Base-by-base conservation (phyloP, 2,888 invertebrate species). In the Sesamia inferens region DNA sequence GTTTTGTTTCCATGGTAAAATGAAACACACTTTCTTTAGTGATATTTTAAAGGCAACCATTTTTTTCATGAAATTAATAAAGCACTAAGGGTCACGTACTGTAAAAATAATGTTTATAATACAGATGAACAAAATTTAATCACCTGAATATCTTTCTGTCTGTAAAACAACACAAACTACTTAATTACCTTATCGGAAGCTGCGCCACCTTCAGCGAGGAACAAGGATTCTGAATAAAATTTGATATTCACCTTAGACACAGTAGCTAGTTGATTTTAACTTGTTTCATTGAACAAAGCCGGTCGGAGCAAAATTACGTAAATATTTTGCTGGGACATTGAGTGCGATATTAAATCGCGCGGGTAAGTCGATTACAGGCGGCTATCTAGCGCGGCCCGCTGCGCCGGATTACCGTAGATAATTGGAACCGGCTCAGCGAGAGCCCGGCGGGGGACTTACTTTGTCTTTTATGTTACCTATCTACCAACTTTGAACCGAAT, bases 291-390 rank as follows among this genome's bases (percentile, higher is more conserved):
- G 82, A 84, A 90, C 85, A 90, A 89, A 89, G 89, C 84, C 79
- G 70, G 72, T 66, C 82, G 76, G 80, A 85, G 86, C 88, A 83
- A 89, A 92, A 92, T 92, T 91, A 89, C 89, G 90, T 91, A 93
- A 93, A 93, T 92, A 93, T 93, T 92, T 92, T 91, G 88, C 87
- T 85, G 88, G 90, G 87, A 89, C 93, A 92, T 91, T 90, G 92
- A 92, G 89, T 90, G 87, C 88, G 87, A 92, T 94, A 94, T 93
- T 93, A 93, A 93, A 94, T 93, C 87, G 92, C 90, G 88, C 88
- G 90, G 88, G 89, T 92, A 92, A 94, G 91, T 93, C 91, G 92
- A 92, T 94, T 93, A 92, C 88, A 88, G 89, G 85, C 87, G 89
- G 91, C 91, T 92, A 91, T 91, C 82, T 82, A 76, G 81, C 91